phyloP scores from a whole-genome alignment of 2,888 invertebrate genomes.

The Eucriotettix oculatus region DNA sequence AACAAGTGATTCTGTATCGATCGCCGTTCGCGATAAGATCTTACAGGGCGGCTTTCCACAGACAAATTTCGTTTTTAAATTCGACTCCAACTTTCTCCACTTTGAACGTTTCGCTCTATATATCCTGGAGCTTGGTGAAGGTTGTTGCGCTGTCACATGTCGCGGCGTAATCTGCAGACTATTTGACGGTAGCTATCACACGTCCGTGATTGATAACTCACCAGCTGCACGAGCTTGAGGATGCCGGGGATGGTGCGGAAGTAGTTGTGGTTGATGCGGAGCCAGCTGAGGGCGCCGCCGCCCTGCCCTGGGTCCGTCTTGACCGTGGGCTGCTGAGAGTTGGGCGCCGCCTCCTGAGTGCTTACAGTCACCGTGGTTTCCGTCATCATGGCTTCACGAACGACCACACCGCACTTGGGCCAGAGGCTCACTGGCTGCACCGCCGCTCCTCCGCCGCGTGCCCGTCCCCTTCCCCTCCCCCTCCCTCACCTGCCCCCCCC shows the following conservation, averaged over 20 bases:
- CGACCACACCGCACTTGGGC: not conserved
- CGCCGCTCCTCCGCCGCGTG: not conserved
- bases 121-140: no score
- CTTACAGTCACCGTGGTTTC: conserved; percentile 63
- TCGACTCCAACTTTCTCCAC: no score
- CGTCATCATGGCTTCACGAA: conserved; percentile 44
- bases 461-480: not conserved
- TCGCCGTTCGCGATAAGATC: no score
- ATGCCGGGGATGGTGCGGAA: not conserved
- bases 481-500: not conserved
- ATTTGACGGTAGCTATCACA: no score
- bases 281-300: not conserved
- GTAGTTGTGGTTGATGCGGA: not conserved
- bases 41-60: no score
- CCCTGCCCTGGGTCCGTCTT: not conserved
- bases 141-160: no score
- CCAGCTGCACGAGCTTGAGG: not conserved
- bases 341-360: not conserved
- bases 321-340: not conserved
- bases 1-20: no score
- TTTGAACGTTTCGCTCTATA: no score
- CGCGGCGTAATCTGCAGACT: no score
- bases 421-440: not conserved
- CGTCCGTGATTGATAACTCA: not conserved
- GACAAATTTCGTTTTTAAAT: no score